Evolutionary conservation across 2,797 vertebrate genomes (phyloP).

Genomic region (Microctenopoma stevenorrisi): DNA sequence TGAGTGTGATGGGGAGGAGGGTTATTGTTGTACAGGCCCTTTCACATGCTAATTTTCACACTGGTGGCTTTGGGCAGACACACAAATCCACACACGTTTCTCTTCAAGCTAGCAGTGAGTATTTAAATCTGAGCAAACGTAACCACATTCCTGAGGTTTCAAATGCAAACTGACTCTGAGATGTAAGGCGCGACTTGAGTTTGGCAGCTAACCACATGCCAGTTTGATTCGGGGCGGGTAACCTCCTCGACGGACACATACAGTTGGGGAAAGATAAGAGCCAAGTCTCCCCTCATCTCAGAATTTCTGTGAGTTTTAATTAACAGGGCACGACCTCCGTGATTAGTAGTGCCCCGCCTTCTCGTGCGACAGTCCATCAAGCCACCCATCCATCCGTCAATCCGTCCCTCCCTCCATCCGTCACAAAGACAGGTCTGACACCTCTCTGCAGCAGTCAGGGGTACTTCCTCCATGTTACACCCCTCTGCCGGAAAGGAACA

Average conservation of each 20-base stretch:
- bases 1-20: constrained; percentile 55
- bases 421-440: constrained; percentile 65
- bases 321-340: constrained; percentile 70
- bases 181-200: constrained; percentile 7
- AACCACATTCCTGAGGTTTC: constrained; percentile 41
- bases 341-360: constrained; percentile 70
- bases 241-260: constrained; percentile 23
- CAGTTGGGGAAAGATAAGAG: constrained; percentile 47
- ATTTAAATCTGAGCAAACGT: constrained; percentile 53
- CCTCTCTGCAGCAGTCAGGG: constrained; percentile 55
- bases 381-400: constrained; percentile 56
- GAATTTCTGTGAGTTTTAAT: constrained; percentile 62
- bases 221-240: neutral
- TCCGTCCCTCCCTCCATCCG: constrained; percentile 66
- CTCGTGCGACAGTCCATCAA: constrained; percentile 66
- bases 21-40: constrained; percentile 68
- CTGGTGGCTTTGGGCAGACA: constrained; percentile 58
- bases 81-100: constrained; percentile 51
- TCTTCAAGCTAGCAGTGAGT: constrained; percentile 45
- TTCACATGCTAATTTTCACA: constrained; percentile 79
- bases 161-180: constrained; percentile 5
- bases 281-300: constrained; percentile 27
- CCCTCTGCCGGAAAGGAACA: constrained; percentile 67
- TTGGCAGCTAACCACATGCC: constrained; percentile 1
- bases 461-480: constrained; percentile 70